Evolutionary conservation across 2,113 vertebrate species (phyloP).

Genomic region (Thomomys bottae): DNA sequence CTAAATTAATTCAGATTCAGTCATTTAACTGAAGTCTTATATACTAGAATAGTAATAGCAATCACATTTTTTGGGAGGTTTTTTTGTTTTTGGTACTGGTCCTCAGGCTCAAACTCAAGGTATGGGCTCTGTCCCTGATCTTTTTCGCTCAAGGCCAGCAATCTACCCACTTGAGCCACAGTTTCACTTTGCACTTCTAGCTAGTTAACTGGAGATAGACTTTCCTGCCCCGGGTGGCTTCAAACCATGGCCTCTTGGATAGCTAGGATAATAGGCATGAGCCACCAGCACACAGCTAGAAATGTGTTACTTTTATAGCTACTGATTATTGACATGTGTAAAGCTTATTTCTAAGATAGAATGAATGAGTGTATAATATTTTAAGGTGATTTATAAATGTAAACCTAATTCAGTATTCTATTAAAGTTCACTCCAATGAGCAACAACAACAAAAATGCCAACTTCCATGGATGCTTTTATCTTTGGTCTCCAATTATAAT

Average conservation of each 20-base stretch:
- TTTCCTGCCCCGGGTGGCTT: no score
- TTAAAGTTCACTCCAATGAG: constrained; percentile 33
- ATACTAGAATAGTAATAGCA: not conserved
- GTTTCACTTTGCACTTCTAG: no score
- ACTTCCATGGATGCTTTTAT: not conserved
- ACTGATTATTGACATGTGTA: not conserved
- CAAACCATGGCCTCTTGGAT: no score
- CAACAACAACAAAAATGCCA: not conserved
- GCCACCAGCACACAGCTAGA: no score
- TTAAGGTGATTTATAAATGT: constrained; percentile 30
- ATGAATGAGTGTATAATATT: not conserved
- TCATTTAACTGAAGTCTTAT: constrained; percentile 39
- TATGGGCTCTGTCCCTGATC: no score
- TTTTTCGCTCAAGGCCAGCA: no score
- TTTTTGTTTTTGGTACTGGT: no score
- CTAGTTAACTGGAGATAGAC: no score
- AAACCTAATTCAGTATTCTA: constrained; percentile 48
- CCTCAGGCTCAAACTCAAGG: no score
- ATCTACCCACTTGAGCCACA: no score
- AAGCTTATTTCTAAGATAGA: constrained; percentile 6
- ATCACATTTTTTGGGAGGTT: no score
- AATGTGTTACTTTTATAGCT: not conserved
- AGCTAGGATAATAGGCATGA: no score
- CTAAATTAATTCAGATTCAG: constrained; percentile 20
- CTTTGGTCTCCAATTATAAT: constrained; percentile 9